Base-by-base conservation (phyloP, 1,140 invertebrate species). In the Anastatus disparis region DNA sequence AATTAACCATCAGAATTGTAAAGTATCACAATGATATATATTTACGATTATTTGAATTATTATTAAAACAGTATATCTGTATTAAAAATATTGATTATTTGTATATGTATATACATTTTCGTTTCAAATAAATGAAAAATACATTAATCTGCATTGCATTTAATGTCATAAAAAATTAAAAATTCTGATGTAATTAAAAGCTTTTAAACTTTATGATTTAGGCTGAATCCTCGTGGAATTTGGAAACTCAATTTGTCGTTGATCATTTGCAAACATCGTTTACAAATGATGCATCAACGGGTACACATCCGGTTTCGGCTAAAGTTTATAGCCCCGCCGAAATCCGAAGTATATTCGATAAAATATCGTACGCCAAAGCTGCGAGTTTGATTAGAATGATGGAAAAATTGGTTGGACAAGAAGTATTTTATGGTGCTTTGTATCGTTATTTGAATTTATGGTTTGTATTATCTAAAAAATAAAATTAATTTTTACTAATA, bases 311-410 rank as follows among this genome's bases (percentile, higher is more conserved):
- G 0, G 89, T 93, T 42, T 89, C 89, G 0, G 82, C 92, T 0
- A 84, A 89, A 22, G 93, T 97, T 2, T 78, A 88, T 4, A 90
- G 91, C 71, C 91, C 92, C 1, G 86, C 87, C 12, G 91, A 96
- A 84, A 95, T 97, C 65, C 89, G 89, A 42, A 89, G 92, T 81
- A 91, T 94, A 55, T 97, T 97, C 79, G 93, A 96, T 81, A 87
- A 88, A 2, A 95, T 97, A 31, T 94, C 94, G 0, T 97, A 97
- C 78, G 87, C 86, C 1, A 97, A 97, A 89, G 94, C 93, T 17
- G 93, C 90, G 0, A 91, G 91, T 61, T 83, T 97, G 3, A 89
- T 97, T 42, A 83, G 93, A 55, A 96, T 97, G 94, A 85, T 96
- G 74, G 89, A 92, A 67, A 89, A 93, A 69, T 90, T 93, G 27